Percentiles rank a stretch among this genome's conserved stretches.
Conservation (phyloP, 1,140 invertebrate species). For the Lepeophtheirus salmonis region DNA sequence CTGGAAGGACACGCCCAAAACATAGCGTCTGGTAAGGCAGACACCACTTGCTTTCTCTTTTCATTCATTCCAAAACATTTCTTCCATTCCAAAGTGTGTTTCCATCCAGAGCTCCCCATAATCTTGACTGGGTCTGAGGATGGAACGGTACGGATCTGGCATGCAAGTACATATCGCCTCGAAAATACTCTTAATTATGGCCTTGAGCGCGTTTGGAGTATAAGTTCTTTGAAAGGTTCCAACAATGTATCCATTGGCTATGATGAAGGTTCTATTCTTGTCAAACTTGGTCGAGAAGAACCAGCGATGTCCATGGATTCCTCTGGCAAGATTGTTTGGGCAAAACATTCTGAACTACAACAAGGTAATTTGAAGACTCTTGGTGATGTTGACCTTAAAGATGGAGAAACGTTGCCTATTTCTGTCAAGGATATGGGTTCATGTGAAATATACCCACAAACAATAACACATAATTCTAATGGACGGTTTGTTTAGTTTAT, state of each 20-base stretch:
- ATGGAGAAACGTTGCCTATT: conserved; percentile 77
- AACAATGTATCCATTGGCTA: conserved; percentile 95
- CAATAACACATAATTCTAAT: conserved; percentile 94
- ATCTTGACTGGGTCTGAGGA: conserved; percentile 95
- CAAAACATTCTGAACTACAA: conserved; percentile 90
- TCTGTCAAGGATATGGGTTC: conserved; percentile 96
- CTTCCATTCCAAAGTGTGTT: conserved; percentile 42
- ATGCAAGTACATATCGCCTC: conserved; percentile 86
- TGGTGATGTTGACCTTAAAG: conserved; percentile 44
- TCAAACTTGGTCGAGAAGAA: conserved; percentile 92
- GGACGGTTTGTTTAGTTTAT: conserved; percentile 41
- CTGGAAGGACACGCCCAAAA: conserved; percentile 93
- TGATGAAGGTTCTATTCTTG: conserved; percentile 93
- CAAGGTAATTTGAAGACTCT: conserved; percentile 84
- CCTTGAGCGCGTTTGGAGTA: conserved; percentile 92
- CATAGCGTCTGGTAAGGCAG: conserved; percentile 48
- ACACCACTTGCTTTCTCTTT: neutral
- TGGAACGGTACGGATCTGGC: conserved; percentile 88
- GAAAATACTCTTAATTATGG: conserved; percentile 96
- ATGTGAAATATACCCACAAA: conserved; percentile 98
- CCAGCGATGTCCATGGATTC: conserved; percentile 98
- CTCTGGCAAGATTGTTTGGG: conserved; percentile 95
- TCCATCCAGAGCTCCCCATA: conserved; percentile 94
- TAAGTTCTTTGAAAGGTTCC: conserved; percentile 78
- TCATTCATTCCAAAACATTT: conserved; percentile 10